Base-by-base conservation (phyloP, 2,113 vertebrate species). In the Piaya cayana region DNA sequence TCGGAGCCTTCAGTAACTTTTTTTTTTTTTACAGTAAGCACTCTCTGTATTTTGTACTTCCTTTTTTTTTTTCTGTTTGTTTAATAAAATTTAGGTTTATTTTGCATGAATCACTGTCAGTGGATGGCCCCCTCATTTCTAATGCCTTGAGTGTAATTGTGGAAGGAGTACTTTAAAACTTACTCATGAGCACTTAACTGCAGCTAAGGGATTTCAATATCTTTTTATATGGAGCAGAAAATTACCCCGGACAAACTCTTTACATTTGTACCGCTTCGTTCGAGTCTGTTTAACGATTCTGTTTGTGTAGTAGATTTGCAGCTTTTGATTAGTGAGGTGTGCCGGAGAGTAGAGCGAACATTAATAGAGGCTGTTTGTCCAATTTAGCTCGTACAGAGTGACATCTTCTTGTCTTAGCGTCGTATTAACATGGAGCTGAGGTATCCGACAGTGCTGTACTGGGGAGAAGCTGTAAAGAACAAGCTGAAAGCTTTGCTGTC, bases 41-140 rank as follows among this genome's bases (percentile, higher is more conserved):
- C 60, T 97, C 94, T 86, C 83, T 78, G 32, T 97, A 39, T 93
- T 95, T 94, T 96, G 93, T 97, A 96, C 71, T 71, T 74, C 47
- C 74, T 68, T 65, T 49, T 70, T 64, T 82, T 39, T 39, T 9
- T 39, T 72, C 70, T 42, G 74, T 75, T 36, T 30, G 45, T 52
- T 52, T 53, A 97, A 95, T 97, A 97, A 98, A 96, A 42, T 96
- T 97, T 94, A 96, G 96, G 83, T 92, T 96, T 96, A 89, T 97
- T 97, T 98, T 98, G 96, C 97, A 97, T 97, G 96, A 94, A 94
- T 97, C 93, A 90, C 88, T 97, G 95, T 97, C 96, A 96, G 88
- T 95, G 94, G 93, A 96, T 45, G 65, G 81, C 82, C 97, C 94
- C 88, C 83, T 97, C 96, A 75, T 97, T 98, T 94, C 94, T 95